These are phyloP conservation scores for Eriocheir sinensis DNA, from an alignment of 1,140 invertebrate genomes.

Conservation along the genomic window DNA sequence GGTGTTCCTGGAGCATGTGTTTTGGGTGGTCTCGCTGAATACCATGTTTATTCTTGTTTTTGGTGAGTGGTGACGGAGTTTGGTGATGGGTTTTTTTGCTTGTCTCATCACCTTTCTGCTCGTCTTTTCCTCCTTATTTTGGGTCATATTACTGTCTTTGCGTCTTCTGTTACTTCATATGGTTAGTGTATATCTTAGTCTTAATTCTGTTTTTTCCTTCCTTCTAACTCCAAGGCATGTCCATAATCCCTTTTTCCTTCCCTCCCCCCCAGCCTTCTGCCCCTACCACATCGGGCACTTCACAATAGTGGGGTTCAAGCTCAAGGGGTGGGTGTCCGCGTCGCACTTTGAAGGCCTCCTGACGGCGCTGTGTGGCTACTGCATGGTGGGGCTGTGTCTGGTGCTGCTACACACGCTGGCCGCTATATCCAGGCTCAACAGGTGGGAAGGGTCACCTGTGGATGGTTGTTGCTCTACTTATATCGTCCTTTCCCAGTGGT, in stretches of 20 bases:
- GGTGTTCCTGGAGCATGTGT: slow-evolving; percentile 94
- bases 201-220: background rate
- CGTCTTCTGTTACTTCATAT: background rate
- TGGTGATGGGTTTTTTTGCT: no score
- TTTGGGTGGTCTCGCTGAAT: slow-evolving; percentile 99
- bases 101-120: no score
- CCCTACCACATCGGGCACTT: slow-evolving; percentile 97
- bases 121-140: no score
- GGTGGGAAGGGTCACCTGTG: slow-evolving; percentile 81
- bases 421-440: slow-evolving; percentile 88
- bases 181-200: background rate
- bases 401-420: slow-evolving; percentile 90
- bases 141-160: background rate
- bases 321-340: slow-evolving; percentile 88
- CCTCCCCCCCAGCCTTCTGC: slow-evolving; percentile 89
- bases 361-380: slow-evolving; percentile 96
- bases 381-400: slow-evolving; percentile 92
- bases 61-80: slow-evolving; percentile 80
- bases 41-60: slow-evolving; percentile 95
- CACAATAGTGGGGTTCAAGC: slow-evolving; percentile 88
- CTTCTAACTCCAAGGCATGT: background rate
- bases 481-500: no score
- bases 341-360: slow-evolving; percentile 96
- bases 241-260: background rate
- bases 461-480: no score